Evolutionary conservation across 2,888 invertebrate genomes (phyloP), one percentile per base, ranked within the genome.

Genomic region (Ormyrus thymus): DNA sequence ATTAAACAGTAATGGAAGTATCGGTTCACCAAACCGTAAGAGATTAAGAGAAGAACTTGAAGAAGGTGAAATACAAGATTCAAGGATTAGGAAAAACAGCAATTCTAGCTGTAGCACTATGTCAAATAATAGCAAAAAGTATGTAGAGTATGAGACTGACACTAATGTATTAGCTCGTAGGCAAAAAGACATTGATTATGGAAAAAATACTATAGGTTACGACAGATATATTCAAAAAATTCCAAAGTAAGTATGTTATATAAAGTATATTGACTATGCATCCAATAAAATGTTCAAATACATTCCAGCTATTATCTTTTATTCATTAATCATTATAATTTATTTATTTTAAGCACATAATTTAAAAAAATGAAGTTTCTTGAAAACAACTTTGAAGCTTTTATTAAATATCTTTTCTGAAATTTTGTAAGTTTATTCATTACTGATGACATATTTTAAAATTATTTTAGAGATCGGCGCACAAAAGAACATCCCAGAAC

Each of bases 121-220:
- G 65, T 87, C 89, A 7, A 87, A 85, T 8, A 61, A 83, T 7
- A 82, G 83, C 10, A 80, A 83, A 7, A 88, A 79, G 73, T 87
- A 78, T 58, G 13, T 83, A 53, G 92, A 93, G 83, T 86, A 91
- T 50, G 97, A 97, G 90, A 93, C 93, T 7, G 96, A 98, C 91
- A 92, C 94, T 13, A 91, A 86, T 5, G 90, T 95, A 45, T 90
- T 98, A 78, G 91, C 92, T 58, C 93, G 98, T 81, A 92, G 98
- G 61, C 97, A 97, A 87, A 98, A 98, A 90, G 97, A 97, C 91
- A 95, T 98, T 85, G 97, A 97, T 89, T 98, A 96, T 91, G 98
- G 98, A 10, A 98, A 97, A 91, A 97, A 97, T 87, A 98, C 98
- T 48, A 90, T 94, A 82, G 96, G 96, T 58, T 98, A 98, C 89